phyloP scores from a whole-genome alignment of 2,797 vertebrate species.

The Halcyon chelicuti region DNA sequence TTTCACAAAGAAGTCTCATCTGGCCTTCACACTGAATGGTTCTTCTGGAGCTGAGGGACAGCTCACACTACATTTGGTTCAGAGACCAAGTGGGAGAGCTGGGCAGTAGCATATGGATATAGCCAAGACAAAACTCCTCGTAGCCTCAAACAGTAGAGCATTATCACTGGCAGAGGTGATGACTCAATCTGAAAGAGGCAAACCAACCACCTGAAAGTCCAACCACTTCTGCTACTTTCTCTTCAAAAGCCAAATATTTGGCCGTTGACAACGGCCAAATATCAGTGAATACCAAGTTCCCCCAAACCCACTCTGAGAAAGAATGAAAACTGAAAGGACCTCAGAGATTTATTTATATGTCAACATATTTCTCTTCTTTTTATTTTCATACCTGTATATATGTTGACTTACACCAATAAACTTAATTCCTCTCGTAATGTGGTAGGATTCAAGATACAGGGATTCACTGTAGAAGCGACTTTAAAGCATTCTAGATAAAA shows the following conservation, averaged over 20 bases:
- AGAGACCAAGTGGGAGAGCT: accelerated
- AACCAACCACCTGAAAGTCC: background rate
- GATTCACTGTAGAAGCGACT: background rate
- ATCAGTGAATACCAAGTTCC: background rate
- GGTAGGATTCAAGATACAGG: background rate
- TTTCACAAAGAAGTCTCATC: background rate
- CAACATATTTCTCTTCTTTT: background rate
- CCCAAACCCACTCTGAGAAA: background rate
- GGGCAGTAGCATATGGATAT: accelerated
- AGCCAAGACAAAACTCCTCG: background rate
- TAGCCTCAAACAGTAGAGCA: background rate
- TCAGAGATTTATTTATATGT: background rate
- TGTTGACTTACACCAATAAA: background rate
- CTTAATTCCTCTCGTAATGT: background rate
- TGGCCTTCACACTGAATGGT: accelerated
- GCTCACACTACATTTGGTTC: accelerated
- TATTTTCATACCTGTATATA: background rate
- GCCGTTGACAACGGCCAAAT: background rate
- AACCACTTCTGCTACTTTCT: background rate
- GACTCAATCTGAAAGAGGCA: background rate
- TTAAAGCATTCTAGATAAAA: background rate
- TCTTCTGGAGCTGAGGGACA: background rate
- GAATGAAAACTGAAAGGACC: background rate
- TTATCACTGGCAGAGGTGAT: background rate
- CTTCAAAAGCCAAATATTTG: background rate